phyloP scores from a whole-genome alignment of 2,797 vertebrate species.

The Girardinus metallicus region DNA sequence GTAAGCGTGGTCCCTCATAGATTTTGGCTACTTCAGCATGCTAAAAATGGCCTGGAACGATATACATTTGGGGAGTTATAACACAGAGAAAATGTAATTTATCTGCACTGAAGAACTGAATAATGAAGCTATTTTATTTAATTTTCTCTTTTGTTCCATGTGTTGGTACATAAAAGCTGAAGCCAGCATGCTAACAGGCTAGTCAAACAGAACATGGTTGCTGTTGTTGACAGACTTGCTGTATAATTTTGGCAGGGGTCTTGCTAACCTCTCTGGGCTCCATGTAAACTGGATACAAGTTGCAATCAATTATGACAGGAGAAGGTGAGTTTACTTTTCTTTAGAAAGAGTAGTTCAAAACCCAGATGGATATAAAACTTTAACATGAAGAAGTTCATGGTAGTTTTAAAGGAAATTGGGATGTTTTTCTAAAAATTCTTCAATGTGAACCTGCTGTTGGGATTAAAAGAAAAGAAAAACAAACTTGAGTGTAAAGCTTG shows the following conservation, averaged over 20 bases:
- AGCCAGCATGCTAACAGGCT: not conserved
- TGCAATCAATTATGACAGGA: not conserved
- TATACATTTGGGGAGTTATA: not conserved
- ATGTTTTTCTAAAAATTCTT: not conserved
- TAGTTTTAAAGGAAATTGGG: not conserved
- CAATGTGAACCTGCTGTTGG: not conserved
- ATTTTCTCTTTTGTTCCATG: not conserved
- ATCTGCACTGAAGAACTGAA: not conserved
- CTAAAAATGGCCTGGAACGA: not conserved
- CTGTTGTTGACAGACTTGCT: not conserved
- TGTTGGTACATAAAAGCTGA: not conserved
- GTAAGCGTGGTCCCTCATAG: not conserved
- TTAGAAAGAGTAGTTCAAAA: not conserved
- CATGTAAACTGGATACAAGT: not conserved
- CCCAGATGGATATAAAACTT: not conserved
- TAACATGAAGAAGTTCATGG: not conserved
- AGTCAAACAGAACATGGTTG: not conserved
- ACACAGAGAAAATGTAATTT: not conserved
- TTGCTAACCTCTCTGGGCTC: not conserved
- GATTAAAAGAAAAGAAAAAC: not conserved
- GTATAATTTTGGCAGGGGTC: not conserved
- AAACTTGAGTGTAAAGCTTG: not conserved
- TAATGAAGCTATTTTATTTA: not conserved
- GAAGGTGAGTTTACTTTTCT: not conserved
- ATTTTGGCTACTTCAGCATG: not conserved